phyloP scores from a whole-genome alignment of 2,113 vertebrate genomes.

The Choloepus hoffmanni region DNA sequence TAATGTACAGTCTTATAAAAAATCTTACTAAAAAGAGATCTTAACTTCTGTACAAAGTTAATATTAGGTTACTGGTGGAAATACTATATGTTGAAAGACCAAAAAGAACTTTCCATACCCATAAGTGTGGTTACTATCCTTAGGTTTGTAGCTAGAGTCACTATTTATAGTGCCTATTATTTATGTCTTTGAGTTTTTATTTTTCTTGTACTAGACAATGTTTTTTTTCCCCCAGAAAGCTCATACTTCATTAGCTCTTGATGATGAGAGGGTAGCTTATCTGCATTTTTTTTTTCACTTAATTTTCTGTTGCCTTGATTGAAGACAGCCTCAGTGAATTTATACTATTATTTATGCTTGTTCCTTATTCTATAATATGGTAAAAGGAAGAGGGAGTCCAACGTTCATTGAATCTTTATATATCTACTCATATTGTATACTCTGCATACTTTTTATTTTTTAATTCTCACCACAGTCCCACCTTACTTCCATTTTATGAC shows the following conservation, averaged over 20 bases:
- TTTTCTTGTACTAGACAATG: neutral
- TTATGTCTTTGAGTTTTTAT: neutral
- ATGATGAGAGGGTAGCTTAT: neutral
- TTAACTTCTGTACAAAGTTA: neutral
- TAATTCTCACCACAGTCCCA: neutral
- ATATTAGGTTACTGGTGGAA: constrained; percentile 24
- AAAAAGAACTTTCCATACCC: neutral
- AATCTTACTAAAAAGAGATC: neutral
- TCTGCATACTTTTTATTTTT: neutral
- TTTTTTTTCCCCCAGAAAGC: neutral
- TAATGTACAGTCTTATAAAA: neutral
- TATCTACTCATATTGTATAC: neutral
- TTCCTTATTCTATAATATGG: neutral
- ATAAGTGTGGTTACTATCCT: neutral
- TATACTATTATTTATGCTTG: neutral
- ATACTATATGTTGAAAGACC: neutral
- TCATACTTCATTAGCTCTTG: neutral
- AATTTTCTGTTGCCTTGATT: neutral
- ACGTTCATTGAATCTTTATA: neutral
- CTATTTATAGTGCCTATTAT: neutral
- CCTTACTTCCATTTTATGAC: neutral
- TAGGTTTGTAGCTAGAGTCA: neutral
- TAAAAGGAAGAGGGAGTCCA: neutral
- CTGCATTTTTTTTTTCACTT: neutral
- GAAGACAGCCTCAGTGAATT: neutral